A percentile compares a stretch with the other conserved stretches of the same genome.
phyloP scores from a whole-genome alignment of 1,140 invertebrate species.

The Hetaerina americana region DNA sequence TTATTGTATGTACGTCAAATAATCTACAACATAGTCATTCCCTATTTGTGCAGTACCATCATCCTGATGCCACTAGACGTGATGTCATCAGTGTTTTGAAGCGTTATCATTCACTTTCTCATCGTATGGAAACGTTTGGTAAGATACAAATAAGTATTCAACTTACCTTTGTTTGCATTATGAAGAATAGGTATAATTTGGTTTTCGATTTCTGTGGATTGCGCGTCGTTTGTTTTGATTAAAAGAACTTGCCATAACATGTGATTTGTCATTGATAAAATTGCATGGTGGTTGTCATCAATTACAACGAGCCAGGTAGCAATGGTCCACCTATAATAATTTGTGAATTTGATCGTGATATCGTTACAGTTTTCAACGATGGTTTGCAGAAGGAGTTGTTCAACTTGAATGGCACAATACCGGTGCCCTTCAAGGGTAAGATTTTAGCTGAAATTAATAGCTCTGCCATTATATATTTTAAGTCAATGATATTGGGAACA shows the following conservation, averaged over 20 bases:
- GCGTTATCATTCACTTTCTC: conserved; percentile 56
- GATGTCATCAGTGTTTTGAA: conserved; percentile 57
- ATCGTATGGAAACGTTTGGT: conserved; percentile 50
- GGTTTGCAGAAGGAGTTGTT: conserved; percentile 69
- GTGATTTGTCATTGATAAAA: background rate
- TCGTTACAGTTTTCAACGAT: conserved; percentile 73
- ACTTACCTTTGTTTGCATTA: conserved; percentile 13
- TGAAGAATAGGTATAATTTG: conserved; percentile 2
- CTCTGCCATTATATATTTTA: background rate
- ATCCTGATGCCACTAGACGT: conserved; percentile 56
- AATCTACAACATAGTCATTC: too few species aligned
- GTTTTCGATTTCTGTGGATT: background rate
- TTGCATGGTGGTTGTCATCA: background rate
- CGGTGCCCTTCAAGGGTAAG: conserved; percentile 80
- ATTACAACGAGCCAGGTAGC: conserved; percentile 22
- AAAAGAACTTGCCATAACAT: background rate
- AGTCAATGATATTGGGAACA: background rate
- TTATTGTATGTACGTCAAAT: too few species aligned
- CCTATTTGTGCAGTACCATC: conserved; percentile 57
- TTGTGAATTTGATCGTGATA: conserved; percentile 10
- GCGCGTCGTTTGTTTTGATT: background rate
- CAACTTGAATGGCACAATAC: conserved; percentile 82
- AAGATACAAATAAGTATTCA: too few species aligned
- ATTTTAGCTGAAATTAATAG: conserved; percentile 15
- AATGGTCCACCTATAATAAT: conserved; percentile 21